Percentiles rank a stretch among this genome's conserved stretches.
These are phyloP conservation scores for Campoletis sonorensis DNA, from an alignment of 1,140 invertebrate species.

Conservation along the genomic window DNA sequence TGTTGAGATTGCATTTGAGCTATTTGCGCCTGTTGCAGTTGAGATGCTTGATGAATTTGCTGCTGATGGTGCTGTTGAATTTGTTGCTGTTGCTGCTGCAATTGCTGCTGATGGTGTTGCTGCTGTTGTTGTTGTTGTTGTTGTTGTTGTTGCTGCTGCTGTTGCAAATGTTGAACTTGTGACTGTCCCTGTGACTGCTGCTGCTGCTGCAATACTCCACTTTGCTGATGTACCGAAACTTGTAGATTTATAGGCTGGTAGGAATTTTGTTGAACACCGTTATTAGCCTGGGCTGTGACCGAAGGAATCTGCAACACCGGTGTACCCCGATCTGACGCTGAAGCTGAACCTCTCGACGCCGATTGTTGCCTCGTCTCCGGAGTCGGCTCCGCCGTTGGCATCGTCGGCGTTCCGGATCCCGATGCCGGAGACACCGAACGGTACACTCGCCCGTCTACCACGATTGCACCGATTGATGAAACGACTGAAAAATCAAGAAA, in stretches of 20 bases:
- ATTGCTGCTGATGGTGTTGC: constrained; percentile 55
- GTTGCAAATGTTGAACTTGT: constrained; percentile 62
- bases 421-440: constrained; percentile 73
- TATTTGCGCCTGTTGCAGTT: constrained; percentile 68
- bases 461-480: constrained; percentile 84
- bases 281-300: constrained; percentile 60
- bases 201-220: constrained; percentile 38
- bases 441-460: constrained; percentile 86
- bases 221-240: constrained; percentile 29
- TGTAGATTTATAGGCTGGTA: constrained; percentile 61
- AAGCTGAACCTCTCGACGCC: constrained; percentile 49
- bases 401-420: constrained; percentile 66
- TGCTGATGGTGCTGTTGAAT: constrained; percentile 54
- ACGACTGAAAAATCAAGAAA: constrained; percentile 78
- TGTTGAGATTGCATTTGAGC: constrained; percentile 68
- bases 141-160: constrained; percentile 68
- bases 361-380: constrained; percentile 70
- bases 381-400: constrained; percentile 60
- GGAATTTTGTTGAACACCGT: constrained; percentile 57
- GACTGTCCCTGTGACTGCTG: constrained; percentile 58
- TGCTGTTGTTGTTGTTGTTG: constrained; percentile 60
- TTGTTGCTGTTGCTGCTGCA: constrained; percentile 61
- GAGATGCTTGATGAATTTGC: constrained; percentile 56
- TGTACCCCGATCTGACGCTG: constrained; percentile 60
- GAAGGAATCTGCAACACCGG: constrained; percentile 54